Evolutionary conservation across 2,113 vertebrate species (phyloP).

Genomic region (Lycocorax pyrrhopterus): DNA sequence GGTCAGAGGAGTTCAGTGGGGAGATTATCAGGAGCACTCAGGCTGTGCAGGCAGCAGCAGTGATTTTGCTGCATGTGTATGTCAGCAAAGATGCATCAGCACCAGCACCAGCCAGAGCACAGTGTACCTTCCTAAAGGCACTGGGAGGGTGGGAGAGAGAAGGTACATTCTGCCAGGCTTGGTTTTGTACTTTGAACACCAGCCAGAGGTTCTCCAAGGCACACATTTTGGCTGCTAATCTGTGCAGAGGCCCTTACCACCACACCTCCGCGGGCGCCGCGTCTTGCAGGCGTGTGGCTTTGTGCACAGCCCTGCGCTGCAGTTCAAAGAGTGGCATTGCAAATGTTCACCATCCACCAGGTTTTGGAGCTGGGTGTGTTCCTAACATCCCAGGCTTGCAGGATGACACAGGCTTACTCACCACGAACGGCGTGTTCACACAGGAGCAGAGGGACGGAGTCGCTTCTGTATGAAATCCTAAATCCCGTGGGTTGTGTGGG

Average conservation of each 20-base stretch:
- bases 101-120: neutral
- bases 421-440: neutral
- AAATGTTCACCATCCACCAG: neutral
- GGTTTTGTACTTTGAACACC: neutral
- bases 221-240: neutral
- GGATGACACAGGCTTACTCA: slow-evolving; percentile 35
- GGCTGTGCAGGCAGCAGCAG: neutral
- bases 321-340: neutral
- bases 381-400: neutral
- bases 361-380: slow-evolving; percentile 1
- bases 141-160: neutral
- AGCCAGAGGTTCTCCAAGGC: neutral
- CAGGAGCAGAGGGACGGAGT: neutral
- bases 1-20: neutral
- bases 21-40: neutral
- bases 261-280: rapidly evolving
- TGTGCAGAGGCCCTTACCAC: neutral
- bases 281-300: neutral
- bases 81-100: neutral
- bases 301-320: neutral
- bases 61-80: neutral
- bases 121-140: neutral
- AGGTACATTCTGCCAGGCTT: neutral
- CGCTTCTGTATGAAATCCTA: neutral
- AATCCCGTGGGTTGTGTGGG: neutral